Evolutionary conservation across 2,797 vertebrate genomes (phyloP), one percentile per base, ranked within the genome.

Genomic region (Oreochromis grahami): DNA sequence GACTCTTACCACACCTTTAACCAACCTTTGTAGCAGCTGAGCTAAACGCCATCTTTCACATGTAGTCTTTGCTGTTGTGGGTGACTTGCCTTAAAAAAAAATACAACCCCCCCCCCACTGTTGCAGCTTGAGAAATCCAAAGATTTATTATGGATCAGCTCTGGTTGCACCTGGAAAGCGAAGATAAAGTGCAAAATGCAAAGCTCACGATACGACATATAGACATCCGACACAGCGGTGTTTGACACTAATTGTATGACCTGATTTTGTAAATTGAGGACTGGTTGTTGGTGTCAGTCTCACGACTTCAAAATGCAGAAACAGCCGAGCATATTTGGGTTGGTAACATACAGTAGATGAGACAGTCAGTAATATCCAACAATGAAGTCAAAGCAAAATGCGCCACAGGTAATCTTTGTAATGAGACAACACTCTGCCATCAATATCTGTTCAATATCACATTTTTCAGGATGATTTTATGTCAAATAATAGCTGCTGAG

Each of bases 151-250:
- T 38, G 34, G 19, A 8, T 65, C 4, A 3, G 3, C 6, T 65
- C 19, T 65, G 11, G 34, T 21, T 36, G 38, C 58, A 21, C 0
- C 58, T 5, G 10, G 10, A 63, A 36, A 63, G 32, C 0, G 0
- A 13, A 38, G 19, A 38, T 0, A 0, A 38, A 63, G 36, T 63
- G 6, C 17, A 7, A 63, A 53, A 12, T 21, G n/a, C n/a, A 13
- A 24, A 65, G 60, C 19, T 12, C 17, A 36, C 4, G 6, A 36
- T 60, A 34, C 2, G 6, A 36, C 6, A 36, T 60, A n/a, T n/a
- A 36, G 36, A 21, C 41, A 41, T 65, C 19, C 11, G 0, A 0
- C 60, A 32, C 9, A 0, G 43, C 29, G 9, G 43, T 11, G 43
- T 29, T 19, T 48, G 24, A 48, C 68, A 48, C 9, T 32, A 7